phyloP scores from a whole-genome alignment of 1,140 invertebrate species.

The Diuraphis noxia region DNA sequence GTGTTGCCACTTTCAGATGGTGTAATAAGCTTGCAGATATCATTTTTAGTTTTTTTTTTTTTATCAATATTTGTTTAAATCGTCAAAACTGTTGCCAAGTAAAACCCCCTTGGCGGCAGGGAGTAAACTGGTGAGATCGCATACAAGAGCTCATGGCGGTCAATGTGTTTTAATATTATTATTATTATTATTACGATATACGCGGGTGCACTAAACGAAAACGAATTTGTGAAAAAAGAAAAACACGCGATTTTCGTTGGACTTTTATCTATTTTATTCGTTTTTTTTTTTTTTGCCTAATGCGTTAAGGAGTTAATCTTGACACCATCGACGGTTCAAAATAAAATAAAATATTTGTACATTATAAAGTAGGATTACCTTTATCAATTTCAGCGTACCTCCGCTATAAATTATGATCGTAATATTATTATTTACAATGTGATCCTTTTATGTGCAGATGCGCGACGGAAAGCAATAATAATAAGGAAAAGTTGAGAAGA shows the following conservation, averaged over 20 bases:
- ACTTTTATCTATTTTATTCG: not conserved
- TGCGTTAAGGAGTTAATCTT: not conserved
- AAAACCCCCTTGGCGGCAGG: too few relatives aligned
- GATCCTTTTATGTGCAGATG: not conserved
- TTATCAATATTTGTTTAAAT: too few relatives aligned
- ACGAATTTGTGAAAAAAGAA: not conserved
- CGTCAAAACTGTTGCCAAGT: too few relatives aligned
- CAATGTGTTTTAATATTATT: too few relatives aligned
- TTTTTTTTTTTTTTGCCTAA: not conserved
- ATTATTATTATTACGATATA: not conserved
- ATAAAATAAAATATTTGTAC: not conserved
- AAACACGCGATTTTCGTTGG: not conserved
- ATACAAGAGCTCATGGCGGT: too few relatives aligned
- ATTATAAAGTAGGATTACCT: not conserved
- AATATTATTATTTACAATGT: not conserved
- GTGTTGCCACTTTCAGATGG: too few relatives aligned
- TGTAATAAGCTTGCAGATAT: too few relatives aligned
- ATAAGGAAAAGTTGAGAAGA: not conserved
- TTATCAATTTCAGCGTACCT: not conserved
- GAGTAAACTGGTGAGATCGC: too few relatives aligned
- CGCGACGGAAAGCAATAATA: not conserved
- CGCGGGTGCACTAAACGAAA: not conserved
- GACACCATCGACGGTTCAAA: not conserved
- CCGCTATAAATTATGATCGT: not conserved
- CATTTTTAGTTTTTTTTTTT: too few relatives aligned